A percentile compares a stretch with the other conserved stretches of the same genome.
These are phyloP conservation scores for Selenia dentaria DNA, from an alignment of 2,888 invertebrate genomes.

Conservation along the genomic window DNA sequence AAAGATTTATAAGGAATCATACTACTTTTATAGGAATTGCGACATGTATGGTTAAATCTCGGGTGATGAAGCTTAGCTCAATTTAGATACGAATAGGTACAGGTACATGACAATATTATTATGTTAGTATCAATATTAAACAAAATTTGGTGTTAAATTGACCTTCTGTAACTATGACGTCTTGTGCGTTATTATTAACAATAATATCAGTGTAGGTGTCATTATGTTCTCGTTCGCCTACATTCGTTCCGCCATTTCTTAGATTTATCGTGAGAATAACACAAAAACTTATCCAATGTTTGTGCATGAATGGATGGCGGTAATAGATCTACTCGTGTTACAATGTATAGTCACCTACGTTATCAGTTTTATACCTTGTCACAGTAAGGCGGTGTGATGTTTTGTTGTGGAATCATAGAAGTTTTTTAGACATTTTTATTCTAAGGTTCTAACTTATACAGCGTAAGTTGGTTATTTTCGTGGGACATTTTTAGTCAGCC, in stretches of 20 bases:
- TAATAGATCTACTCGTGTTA: constrained; percentile 8
- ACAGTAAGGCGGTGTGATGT: neutral
- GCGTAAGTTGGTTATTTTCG: too few species aligned
- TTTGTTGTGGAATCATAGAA: neutral
- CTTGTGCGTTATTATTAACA: constrained; percentile 21
- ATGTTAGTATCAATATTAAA: too few species aligned
- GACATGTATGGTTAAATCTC: too few species aligned
- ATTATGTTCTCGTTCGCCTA: constrained; percentile 31
- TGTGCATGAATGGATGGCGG: constrained; percentile 9
- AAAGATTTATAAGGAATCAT: too few species aligned
- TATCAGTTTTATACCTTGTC: constrained; percentile 2
- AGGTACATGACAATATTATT: too few species aligned
- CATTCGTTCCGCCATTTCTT: constrained; percentile 25
- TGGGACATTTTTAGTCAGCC: too few species aligned
- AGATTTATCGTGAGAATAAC: constrained; percentile 34
- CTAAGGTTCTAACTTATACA: too few species aligned
- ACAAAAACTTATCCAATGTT: constrained; percentile 13
- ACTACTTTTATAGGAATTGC: too few species aligned
- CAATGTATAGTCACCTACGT: constrained; percentile 1
- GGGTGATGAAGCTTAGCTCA: too few species aligned
- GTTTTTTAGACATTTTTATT: too few species aligned
- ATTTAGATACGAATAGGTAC: too few species aligned
- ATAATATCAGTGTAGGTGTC: constrained; percentile 36
- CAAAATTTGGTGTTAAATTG: neutral
- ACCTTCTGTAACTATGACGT: neutral